phyloP scores from a whole-genome alignment of 2,113 vertebrate species.

The Neogale vison region DNA sequence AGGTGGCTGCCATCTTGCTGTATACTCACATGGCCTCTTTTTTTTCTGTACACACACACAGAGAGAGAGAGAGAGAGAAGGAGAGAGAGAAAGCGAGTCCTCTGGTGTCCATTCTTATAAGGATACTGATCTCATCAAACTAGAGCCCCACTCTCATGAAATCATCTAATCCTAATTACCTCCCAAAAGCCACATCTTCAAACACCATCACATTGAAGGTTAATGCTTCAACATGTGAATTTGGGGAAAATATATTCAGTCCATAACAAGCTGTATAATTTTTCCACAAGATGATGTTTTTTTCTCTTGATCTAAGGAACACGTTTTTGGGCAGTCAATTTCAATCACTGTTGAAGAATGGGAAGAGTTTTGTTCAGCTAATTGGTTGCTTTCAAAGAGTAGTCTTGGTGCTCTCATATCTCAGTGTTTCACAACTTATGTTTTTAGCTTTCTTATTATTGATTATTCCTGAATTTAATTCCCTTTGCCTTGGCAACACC shows the following conservation, averaged over 20 bases:
- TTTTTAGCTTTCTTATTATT: neutral
- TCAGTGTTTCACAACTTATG: too few species aligned
- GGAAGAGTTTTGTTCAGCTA: neutral
- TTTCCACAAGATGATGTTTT: neutral
- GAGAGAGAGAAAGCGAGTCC: too few species aligned
- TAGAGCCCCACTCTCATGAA: neutral
- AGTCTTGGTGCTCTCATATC: neutral
- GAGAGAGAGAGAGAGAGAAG: too few species aligned
- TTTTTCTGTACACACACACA: neutral
- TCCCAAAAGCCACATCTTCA: neutral
- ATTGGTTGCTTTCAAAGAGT: neutral
- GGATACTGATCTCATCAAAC: neutral
- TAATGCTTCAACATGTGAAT: neutral
- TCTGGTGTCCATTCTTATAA: neutral
- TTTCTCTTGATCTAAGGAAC: neutral
- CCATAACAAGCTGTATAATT: neutral
- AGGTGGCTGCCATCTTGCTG: neutral
- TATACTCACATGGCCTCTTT: neutral
- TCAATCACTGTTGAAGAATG: neutral
- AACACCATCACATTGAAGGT: neutral
- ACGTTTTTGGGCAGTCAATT: neutral
- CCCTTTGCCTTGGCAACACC: neutral
- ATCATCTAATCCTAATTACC: neutral
- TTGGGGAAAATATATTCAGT: neutral
- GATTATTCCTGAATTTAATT: constrained; percentile 12